Conservation (phyloP, 2,888 invertebrate genomes). For the Buathra laborator region DNA sequence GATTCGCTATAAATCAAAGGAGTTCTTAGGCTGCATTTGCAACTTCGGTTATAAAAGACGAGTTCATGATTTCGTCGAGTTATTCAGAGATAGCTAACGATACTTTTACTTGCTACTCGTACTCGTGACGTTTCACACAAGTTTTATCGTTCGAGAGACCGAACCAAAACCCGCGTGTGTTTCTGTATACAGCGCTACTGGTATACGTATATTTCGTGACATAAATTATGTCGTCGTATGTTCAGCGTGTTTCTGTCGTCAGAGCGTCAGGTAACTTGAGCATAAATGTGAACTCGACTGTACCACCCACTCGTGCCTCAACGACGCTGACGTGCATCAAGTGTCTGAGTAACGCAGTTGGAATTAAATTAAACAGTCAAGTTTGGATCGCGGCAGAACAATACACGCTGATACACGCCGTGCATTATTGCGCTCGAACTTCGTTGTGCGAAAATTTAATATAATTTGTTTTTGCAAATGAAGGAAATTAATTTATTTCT, state of each 20-base stretch:
- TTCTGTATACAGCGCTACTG: not conserved
- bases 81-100: constrained; percentile 6
- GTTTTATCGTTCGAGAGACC: not conserved
- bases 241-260: constrained; percentile 30
- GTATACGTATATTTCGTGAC: not conserved
- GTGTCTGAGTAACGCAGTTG: not conserved
- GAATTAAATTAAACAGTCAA: constrained; percentile 7
- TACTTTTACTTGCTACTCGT: not conserved
- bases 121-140: not conserved
- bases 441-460: not conserved
- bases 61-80: constrained; percentile 3
- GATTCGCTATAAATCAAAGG: constrained; percentile 5
- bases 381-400: not conserved
- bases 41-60: constrained; percentile 7
- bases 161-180: not conserved
- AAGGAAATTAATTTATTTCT: not conserved
- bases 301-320: not conserved
- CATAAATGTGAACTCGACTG: not conserved
- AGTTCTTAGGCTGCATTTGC: not conserved
- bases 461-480: not conserved
- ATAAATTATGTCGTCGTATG: not conserved
- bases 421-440: not conserved
- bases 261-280: not conserved
- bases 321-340: not conserved
- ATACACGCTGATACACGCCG: no score